phyloP scores from a whole-genome alignment of 2,113 vertebrate genomes.

The Tachysurus fulvidraco region DNA sequence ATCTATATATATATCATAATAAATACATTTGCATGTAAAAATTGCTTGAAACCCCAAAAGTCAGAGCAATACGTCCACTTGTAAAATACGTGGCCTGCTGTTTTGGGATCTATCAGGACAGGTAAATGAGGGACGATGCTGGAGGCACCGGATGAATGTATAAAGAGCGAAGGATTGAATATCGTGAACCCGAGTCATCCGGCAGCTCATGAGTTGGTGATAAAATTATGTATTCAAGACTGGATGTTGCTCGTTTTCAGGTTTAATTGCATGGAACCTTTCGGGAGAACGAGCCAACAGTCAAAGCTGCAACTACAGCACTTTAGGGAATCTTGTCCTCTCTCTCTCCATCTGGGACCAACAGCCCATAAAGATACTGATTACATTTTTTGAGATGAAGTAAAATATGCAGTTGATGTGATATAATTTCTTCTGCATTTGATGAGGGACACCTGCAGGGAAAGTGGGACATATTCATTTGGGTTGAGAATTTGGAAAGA shows the following conservation, averaged over 20 bases:
- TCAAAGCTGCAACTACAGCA: slow-evolving; percentile 27
- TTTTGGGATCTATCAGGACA: not conserved
- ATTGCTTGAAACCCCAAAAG: not conserved
- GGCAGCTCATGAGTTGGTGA: not conserved
- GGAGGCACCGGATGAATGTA: not conserved
- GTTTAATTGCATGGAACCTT: slow-evolving; percentile 42
- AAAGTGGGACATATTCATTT: slow-evolving; percentile 41
- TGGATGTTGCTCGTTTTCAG: slow-evolving; percentile 16
- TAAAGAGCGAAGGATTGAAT: not conserved
- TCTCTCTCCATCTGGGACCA: slow-evolving; percentile 18
- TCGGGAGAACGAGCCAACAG: slow-evolving; percentile 5
- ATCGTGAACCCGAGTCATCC: not conserved
- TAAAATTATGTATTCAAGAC: slow-evolving; percentile 39
- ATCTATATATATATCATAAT: too few relatives aligned
- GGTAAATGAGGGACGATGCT: not conserved
- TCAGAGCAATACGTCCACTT: not conserved
- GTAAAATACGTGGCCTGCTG: not conserved
- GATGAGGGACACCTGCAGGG: slow-evolving; percentile 3
- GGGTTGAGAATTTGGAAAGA: slow-evolving; percentile 33
- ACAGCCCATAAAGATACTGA: slow-evolving; percentile 47
- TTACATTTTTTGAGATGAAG: slow-evolving; percentile 48
- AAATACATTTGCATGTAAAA: not conserved
- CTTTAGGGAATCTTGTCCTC: slow-evolving; percentile 27
- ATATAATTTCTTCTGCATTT: slow-evolving; percentile 48
- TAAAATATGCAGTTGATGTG: slow-evolving; percentile 51